Conservation (phyloP, 2,888 invertebrate species). For the Cheiracanthium punctorium region DNA sequence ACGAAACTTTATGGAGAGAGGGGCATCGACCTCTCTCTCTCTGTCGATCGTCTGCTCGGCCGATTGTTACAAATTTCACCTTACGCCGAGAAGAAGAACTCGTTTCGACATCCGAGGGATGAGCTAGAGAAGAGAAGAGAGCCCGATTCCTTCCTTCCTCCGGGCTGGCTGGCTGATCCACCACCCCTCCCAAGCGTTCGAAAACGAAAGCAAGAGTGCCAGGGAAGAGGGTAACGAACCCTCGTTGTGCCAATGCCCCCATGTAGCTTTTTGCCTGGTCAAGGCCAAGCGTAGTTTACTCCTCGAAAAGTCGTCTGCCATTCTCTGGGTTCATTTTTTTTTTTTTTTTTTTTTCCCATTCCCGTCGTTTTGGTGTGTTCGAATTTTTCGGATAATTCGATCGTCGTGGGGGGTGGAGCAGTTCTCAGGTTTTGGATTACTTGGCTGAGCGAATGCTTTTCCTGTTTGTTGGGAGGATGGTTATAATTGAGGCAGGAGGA, state of each 20-base stretch:
- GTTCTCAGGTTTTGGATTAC: background rate
- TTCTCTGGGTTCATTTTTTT: too few species aligned
- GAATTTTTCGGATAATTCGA: background rate
- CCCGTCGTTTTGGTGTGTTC: background rate
- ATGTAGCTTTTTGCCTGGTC: conserved; percentile 5
- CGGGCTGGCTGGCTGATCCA: conserved; percentile 27
- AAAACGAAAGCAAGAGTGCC: conserved; percentile 57
- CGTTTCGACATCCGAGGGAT: background rate
- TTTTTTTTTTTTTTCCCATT: background rate
- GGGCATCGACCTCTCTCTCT: background rate
- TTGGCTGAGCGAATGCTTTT: too few species aligned
- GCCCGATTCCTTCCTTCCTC: too few species aligned
- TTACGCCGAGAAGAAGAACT: conserved; percentile 1
- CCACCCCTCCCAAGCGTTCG: conserved; percentile 3
- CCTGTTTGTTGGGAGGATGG: too few species aligned
- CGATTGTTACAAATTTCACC: conserved; percentile 5
- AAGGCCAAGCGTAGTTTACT: background rate
- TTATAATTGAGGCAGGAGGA: too few species aligned
- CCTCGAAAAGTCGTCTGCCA: background rate
- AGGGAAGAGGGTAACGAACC: background rate
- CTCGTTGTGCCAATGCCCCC: background rate
- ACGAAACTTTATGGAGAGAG: too few species aligned
- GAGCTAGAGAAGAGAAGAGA: background rate
- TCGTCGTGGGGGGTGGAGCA: background rate
- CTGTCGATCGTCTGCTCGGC: background rate